phyloP scores from a whole-genome alignment of 2,888 invertebrate genomes.

The Cecidostiba fungosa region DNA sequence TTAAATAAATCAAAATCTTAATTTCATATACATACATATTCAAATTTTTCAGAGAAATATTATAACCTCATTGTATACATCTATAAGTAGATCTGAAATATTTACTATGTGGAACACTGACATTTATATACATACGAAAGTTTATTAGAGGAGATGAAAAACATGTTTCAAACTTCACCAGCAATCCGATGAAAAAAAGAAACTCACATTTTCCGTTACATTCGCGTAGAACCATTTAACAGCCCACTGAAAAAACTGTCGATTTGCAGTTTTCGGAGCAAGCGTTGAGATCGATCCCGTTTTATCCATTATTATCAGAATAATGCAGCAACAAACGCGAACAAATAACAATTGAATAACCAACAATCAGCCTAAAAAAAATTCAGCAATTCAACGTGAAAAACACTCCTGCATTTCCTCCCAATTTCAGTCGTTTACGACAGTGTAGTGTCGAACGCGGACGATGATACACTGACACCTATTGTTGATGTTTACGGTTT shows the following conservation, averaged over 20 bases:
- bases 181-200: background rate
- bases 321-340: background rate
- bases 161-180: background rate
- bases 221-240: slow-evolving; percentile 71
- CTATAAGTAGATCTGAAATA: no score
- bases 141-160: slow-evolving; percentile 20
- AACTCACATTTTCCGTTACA: slow-evolving; percentile 66
- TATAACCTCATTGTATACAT: no score
- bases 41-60: no score
- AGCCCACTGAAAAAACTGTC: slow-evolving; percentile 72
- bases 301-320: slow-evolving; percentile 52
- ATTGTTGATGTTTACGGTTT: slow-evolving; percentile 51
- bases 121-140: background rate
- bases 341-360: background rate
- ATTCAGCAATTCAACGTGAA: background rate
- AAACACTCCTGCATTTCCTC: background rate
- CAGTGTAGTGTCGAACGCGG: background rate
- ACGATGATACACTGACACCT: background rate
- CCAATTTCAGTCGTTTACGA: background rate
- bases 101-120: no score
- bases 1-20: no score
- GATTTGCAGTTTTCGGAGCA: slow-evolving; percentile 60
- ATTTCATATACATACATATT: no score
- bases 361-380: background rate
- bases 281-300: slow-evolving; percentile 41